These are phyloP conservation scores for Cephus pulcher DNA, from an alignment of 2,888 invertebrate species.

Conservation along the genomic window DNA sequence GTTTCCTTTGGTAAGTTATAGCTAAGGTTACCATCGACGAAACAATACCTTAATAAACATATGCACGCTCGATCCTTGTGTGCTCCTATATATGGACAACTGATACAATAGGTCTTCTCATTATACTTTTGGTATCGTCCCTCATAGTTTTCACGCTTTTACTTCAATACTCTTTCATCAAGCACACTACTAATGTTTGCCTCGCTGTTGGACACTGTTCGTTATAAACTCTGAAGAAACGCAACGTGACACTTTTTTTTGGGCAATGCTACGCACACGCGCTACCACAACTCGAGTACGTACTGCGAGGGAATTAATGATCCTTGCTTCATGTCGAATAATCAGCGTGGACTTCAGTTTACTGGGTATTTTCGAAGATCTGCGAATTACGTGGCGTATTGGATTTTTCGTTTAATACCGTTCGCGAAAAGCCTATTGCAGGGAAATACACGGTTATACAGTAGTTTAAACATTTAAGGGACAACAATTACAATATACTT, in stretches of 20 bases:
- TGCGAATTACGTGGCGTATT: neutral
- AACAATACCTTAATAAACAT: neutral
- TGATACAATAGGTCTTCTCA: neutral
- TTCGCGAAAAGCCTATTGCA: no score
- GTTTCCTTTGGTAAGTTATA: neutral
- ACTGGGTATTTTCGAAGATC: neutral
- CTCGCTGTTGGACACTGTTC: neutral
- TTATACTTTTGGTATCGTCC: neutral
- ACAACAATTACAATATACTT: constrained; percentile 3
- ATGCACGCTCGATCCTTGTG: no score
- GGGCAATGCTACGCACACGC: neutral
- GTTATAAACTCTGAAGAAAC: neutral
- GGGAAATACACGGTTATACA: neutral
- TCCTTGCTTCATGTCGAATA: neutral
- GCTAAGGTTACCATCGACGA: neutral
- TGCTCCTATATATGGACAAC: neutral
- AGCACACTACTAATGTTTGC: neutral
- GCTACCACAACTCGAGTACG: neutral
- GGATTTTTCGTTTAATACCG: neutral
- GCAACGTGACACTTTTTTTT: neutral
- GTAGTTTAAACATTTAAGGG: neutral
- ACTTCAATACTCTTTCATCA: neutral
- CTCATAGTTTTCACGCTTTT: neutral
- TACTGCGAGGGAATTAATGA: neutral
- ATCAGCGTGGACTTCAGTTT: neutral